A percentile compares a stretch with the other conserved stretches of the same genome.
Conservation (phyloP, 2,888 invertebrate species). For the Xestobium rufovillosum region DNA sequence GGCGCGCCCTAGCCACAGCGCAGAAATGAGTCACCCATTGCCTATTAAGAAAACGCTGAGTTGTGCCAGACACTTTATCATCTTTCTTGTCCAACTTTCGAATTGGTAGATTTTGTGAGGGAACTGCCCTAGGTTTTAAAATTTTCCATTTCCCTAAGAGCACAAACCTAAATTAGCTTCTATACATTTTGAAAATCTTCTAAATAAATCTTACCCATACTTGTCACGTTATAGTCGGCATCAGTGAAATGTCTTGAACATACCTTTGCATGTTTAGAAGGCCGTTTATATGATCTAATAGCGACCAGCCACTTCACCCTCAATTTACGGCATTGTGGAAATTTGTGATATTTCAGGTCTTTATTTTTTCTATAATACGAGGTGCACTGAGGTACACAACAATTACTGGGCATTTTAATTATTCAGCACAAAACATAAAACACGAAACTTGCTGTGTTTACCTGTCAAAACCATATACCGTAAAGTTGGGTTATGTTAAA, state of each 20-base stretch:
- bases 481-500: no score
- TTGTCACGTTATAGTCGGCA: conserved; percentile 1
- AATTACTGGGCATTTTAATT: no score
- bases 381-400: no score
- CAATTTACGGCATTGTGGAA: neutral
- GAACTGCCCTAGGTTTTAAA: neutral
- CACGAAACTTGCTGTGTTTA: no score
- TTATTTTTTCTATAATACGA: no score
- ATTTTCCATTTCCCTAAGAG: conserved; percentile 4
- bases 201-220: conserved; percentile 3
- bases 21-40: no score
- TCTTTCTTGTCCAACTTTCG: neutral
- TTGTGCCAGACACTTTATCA: neutral
- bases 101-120: neutral
- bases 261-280: conserved; percentile 1
- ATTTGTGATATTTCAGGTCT: neutral
- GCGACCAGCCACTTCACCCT: neutral
- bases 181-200: neutral
- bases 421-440: no score
- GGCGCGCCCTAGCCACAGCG: no score
- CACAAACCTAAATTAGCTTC: neutral
- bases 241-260: conserved; percentile 4
- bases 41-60: conserved; percentile 2
- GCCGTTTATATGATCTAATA: conserved; percentile 1
- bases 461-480: no score